Base-by-base conservation (phyloP, 2,113 vertebrate species). In the Hippocampus comes region DNA sequence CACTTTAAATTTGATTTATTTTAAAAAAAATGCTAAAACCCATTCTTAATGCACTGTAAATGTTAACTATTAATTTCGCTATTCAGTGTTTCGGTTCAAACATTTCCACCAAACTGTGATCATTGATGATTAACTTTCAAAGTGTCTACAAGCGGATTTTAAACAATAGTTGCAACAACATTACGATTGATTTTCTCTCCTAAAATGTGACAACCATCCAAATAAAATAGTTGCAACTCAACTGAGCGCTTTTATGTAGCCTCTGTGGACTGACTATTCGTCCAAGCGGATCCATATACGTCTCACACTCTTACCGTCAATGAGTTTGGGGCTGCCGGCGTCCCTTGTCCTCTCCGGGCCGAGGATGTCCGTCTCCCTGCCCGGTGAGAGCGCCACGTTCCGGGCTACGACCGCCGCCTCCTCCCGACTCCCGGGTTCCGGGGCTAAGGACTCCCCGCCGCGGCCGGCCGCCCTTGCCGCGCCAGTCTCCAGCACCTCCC, bases 401-500 rank as follows among this genome's bases (percentile, higher is more conserved):
- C 94, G 92, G 82, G 84, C 89, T 77, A 92, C 88, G 6, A 92
- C 92, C 81, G 88, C 93, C 88, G 90, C 89, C 75, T 98, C 96
- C 74, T 96, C 96, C 67, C 95, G 92, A 78, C 89, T 92, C 61
- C 87, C 89, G 48, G 94, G 88, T 71, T 96, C 96, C 11, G 75
- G 76, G 79, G 93, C 77, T 83, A 92, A 88, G 83, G 84, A 82
- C 73, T 98, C 96, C 91, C 21, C 59, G 27, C 59, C 59, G 27
- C 95, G 93, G 83, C 89, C 94, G 53, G 94, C 91, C 23, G 87
- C 85, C 65, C 93, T 91, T 81, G 93, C 91, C 49, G 95, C 93
- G n/a, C 95, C 95, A 87, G 95, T 95, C 89, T 97, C 96, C 88
- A 98, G 84, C 87, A 98, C 96, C 90, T 98, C 96, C 81, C 96